These are phyloP conservation scores for Falco novaeseelandiae DNA, from an alignment of 2,797 vertebrate species.

Conservation along the genomic window DNA sequence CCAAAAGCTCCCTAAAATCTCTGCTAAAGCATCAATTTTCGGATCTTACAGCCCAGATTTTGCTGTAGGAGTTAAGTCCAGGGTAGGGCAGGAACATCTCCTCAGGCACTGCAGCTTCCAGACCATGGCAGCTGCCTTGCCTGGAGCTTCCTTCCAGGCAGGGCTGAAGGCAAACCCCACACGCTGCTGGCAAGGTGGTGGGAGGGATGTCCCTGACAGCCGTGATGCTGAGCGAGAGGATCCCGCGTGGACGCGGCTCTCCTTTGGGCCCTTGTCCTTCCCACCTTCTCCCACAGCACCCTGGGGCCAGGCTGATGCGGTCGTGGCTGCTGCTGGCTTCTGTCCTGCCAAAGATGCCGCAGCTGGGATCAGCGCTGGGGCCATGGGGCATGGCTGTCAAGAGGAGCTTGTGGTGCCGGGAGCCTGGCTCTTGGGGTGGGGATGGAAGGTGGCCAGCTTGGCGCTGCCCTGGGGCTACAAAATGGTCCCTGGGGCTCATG, in stretches of 20 bases:
- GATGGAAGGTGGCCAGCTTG: accelerated
- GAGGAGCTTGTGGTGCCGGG: accelerated
- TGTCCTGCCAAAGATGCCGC: not conserved
- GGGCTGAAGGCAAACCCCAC: not conserved
- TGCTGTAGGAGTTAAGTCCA: not conserved
- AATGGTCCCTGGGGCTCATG: not conserved
- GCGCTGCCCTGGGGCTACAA: accelerated
- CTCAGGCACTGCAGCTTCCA: accelerated
- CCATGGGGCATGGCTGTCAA: accelerated
- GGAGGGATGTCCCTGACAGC: not conserved
- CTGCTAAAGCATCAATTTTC: not conserved
- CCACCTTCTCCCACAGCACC: not conserved
- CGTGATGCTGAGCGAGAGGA: accelerated
- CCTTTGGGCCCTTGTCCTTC: not conserved
- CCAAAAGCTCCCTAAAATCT: not conserved
- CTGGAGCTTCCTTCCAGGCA: not conserved
- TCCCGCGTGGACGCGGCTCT: accelerated
- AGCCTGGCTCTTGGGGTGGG: accelerated
- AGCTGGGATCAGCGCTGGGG: accelerated
- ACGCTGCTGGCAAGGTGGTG: not conserved
- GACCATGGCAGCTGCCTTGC: not conserved
- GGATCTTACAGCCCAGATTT: not conserved
- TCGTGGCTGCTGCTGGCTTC: accelerated
- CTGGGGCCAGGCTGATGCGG: accelerated
- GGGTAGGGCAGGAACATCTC: not conserved